Base-by-base conservation (phyloP, 2,113 vertebrate genomes). In the Gallinago media region DNA sequence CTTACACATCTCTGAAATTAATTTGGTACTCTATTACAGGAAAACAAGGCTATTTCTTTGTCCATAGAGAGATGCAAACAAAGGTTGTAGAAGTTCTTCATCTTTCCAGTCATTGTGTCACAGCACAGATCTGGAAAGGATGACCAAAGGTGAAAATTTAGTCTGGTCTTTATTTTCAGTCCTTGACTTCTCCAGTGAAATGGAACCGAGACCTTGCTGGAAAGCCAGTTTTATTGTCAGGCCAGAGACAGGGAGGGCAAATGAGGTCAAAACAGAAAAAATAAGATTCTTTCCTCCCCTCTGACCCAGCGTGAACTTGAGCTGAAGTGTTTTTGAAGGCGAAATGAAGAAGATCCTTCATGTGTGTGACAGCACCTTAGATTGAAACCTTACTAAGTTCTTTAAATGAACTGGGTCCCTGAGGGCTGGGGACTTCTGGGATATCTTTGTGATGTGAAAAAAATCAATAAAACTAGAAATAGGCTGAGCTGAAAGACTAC, bases 321-420 rank as follows among this genome's bases (percentile, higher is more conserved):
- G 38, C 36, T 85, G 70, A 82, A 73, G 15, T 46, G 25, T 21
- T 93, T 96, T 58, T 66, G 84, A 95, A 92, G 74, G 81, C 61
- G 54, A 95, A 83, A 95, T 96, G 94, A 79, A 50, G 80, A 92
- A 94, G 61, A 96, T 93, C 58, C 56, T 89, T 97, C 93, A 89
- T 94, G 70, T 89, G 66, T 88, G 21, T 95, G 95, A 94, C 74
- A 96, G 66, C 18, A 46, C 29, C 27, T 79, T 92, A 73, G 54
- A 72, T 32, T 73, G 85, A 93, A 96, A 79, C 31, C 11, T 87
- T 44, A 67, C 19, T 73, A 50, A 9, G 50, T 86, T 90, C 85
- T 54, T 85, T 73, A 65, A 89, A 72, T 0, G 11, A 79, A 73
- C 58, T 76, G n/a, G 4, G 14, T 92, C 55, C 72, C 90, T 5